phyloP scores from a whole-genome alignment of 2,888 invertebrate genomes.

The Leptopterna dolabrata region DNA sequence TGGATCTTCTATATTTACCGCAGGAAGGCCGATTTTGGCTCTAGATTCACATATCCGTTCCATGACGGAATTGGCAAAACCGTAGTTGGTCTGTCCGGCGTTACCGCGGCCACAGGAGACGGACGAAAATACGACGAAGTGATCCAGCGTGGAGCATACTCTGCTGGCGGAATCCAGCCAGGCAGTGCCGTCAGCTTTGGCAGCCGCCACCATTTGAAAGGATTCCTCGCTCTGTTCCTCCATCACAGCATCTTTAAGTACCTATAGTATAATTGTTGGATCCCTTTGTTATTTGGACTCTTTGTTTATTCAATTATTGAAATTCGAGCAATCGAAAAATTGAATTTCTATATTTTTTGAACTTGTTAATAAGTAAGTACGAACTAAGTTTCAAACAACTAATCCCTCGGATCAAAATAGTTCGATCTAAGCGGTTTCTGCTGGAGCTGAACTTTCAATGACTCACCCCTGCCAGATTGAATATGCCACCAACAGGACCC shows the following conservation, averaged over 20 bases:
- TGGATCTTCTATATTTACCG: constrained; percentile 64
- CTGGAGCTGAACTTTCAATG: background rate
- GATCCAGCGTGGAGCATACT: constrained; percentile 83
- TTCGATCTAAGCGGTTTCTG: no score
- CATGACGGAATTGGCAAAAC: constrained; percentile 96
- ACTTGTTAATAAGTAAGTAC: no score
- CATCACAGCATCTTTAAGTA: constrained; percentile 89
- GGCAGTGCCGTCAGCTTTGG: constrained; percentile 88
- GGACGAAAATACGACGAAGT: constrained; percentile 96
- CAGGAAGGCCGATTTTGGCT: constrained; percentile 86
- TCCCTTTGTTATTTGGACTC: no score
- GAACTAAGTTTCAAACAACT: no score
- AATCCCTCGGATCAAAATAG: no score
- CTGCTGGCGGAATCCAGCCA: constrained; percentile 85
- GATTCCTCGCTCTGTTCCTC: constrained; percentile 80
- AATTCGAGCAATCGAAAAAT: no score
- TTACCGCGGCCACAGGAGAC: constrained; percentile 97
- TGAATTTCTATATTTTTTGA: no score
- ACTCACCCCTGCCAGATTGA: constrained; percentile 89
- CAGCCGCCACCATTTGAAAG: constrained; percentile 82
- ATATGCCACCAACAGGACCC: constrained; percentile 79
- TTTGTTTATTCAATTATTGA: no score
- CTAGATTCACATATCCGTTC: constrained; percentile 92
- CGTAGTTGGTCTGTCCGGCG: constrained; percentile 96
- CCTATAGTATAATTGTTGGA: no score